phyloP scores from a whole-genome alignment of 2,888 invertebrate species.

The Spicauda simplicius region DNA sequence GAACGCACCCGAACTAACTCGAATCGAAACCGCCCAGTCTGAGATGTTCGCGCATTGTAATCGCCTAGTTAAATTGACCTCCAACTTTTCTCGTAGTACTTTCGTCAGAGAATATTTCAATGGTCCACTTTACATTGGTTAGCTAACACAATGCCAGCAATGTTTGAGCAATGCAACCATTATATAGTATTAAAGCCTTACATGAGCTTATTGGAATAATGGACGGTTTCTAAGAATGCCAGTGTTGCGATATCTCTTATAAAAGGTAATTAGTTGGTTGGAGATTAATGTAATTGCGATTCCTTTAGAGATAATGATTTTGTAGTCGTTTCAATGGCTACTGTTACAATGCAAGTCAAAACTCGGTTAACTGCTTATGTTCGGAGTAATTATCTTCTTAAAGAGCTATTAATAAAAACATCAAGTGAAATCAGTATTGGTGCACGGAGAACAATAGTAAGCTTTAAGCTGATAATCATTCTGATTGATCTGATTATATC shows the following conservation, averaged over 20 bases:
- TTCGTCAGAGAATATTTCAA: slow-evolving; percentile 40
- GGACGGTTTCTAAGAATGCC: slow-evolving; percentile 47
- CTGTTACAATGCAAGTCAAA: slow-evolving; percentile 30
- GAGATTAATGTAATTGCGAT: slow-evolving; percentile 29
- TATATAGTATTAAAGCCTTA: slow-evolving; percentile 48
- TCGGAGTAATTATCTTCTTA: slow-evolving; percentile 24
- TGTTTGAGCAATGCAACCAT: slow-evolving; percentile 60
- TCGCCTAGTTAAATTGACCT: slow-evolving; percentile 59
- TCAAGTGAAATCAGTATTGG: slow-evolving; percentile 11
- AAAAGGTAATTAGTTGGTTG: slow-evolving; percentile 30
- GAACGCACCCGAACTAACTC: slow-evolving; percentile 64
- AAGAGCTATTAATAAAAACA: slow-evolving; percentile 30
- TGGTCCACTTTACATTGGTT: slow-evolving; percentile 51
- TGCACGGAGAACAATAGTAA: slow-evolving; percentile 9
- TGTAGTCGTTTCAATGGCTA: slow-evolving; percentile 36
- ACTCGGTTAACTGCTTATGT: slow-evolving; percentile 22
- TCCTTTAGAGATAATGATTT: slow-evolving; percentile 37
- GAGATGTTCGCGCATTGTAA: slow-evolving; percentile 55
- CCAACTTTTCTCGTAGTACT: slow-evolving; percentile 46
- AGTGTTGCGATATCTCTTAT: slow-evolving; percentile 54
- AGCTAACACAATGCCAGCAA: slow-evolving; percentile 48
- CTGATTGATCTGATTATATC: slow-evolving; percentile 20
- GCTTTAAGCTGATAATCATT: slow-evolving; percentile 14
- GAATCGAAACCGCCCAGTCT: slow-evolving; percentile 75
- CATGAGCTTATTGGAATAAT: slow-evolving; percentile 54